Evolutionary conservation across 2,888 invertebrate species (phyloP), one percentile per base, ranked within the genome.

Genomic region (Brenthis hecate): DNA sequence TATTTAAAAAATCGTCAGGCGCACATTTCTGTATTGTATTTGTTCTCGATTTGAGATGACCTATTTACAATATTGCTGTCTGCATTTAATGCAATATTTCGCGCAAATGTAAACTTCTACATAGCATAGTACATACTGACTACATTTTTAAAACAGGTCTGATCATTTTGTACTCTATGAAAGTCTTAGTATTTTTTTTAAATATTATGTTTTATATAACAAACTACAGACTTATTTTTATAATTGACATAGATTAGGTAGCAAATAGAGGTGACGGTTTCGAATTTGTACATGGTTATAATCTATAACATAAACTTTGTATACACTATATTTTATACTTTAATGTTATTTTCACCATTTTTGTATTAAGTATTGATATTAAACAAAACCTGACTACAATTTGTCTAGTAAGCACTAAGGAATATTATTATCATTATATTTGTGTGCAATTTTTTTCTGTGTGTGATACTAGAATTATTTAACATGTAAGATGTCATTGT

Each of bases 381-480:
- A 56, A 48, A 60, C 43, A 13, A 58, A 66, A 11, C 36, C 65
- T 54, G 51, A 67, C n/a, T 54, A 65, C 53, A 56, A 67, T 58
- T 63, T 60, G 36, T 72, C 58, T 64, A 50, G 48, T 6, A 65
- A 71, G 68, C 70, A 71, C 73, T 72, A 65, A 65, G 65, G 64
- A 54, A 64, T 74, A 70, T 61, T 43, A 11, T 43, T 43, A 43
- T 43, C 8, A 43, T 43, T 67, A 50, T 64, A 51, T 73, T 72
- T 73, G 74, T 74, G 73, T 76, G 74, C 73, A 75, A 72, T 74
- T 72, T 74, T 73, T 74, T 74, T 65, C 60, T 69, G 71, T 72
- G 76, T 75, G 75, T 74, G 73, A 74, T 75, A 77, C 71, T 76
- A 76, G 71, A 71, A 63, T 74, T 73, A 71, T 66, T 65, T 66